Conservation (phyloP, 2,113 vertebrate species). For the Callipepla californica region DNA sequence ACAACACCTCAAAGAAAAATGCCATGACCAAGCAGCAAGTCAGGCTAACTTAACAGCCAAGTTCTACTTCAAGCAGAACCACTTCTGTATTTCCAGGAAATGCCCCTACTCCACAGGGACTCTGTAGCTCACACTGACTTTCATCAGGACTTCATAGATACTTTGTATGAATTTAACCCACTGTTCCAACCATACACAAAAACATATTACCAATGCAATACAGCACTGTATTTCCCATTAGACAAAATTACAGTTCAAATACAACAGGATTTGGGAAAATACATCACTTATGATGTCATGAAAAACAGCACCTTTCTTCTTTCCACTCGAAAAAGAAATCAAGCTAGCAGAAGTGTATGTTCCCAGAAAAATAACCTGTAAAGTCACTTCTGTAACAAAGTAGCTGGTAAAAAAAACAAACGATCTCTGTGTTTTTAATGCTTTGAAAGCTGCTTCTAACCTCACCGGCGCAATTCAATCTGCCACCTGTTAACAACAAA, state of each 20-base stretch:
- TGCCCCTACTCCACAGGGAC: rapidly evolving
- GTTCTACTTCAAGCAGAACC: not conserved
- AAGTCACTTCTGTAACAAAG: not conserved
- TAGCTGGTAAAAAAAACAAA: not conserved
- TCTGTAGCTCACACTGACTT: not conserved
- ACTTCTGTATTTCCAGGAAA: not conserved
- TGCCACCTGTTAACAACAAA: not conserved
- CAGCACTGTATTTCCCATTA: not conserved
- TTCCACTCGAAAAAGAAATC: not conserved
- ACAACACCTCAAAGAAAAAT: conserved; percentile 18
- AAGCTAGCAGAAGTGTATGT: not conserved
- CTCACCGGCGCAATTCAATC: not conserved
- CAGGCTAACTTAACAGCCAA: not conserved
- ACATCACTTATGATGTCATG: not conserved
- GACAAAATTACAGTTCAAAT: not conserved
- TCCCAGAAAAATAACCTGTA: not conserved
- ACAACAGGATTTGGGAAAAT: not conserved
- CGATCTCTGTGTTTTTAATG: not conserved
- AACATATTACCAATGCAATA: not conserved
- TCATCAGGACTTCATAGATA: not conserved
- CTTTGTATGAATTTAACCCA: not conserved
- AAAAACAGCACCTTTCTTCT: not conserved
- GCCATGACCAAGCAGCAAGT: not conserved
- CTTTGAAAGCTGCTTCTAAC: not conserved
- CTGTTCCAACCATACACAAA: not conserved